Percentiles rank a stretch among this genome's conserved stretches.
phyloP scores from a whole-genome alignment of 2,888 invertebrate genomes.

The Macrosiphum euphorbiae region DNA sequence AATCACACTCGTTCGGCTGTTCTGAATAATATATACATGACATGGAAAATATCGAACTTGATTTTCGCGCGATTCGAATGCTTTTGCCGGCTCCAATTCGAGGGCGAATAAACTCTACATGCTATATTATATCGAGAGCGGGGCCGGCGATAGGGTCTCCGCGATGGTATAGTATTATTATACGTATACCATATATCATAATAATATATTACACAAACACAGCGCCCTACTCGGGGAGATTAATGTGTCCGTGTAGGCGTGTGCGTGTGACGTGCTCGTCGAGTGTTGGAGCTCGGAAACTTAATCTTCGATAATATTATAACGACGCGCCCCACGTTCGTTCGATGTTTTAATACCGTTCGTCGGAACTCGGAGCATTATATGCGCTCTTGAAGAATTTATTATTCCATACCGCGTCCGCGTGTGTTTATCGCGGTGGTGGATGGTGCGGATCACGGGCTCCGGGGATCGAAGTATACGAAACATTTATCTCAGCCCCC shows the following conservation, averaged over 20 bases:
- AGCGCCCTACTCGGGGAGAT: background rate
- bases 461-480: background rate
- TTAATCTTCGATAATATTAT: conserved; percentile 12
- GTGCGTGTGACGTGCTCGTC: background rate
- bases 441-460: background rate
- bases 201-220: background rate
- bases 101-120: background rate
- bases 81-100: background rate
- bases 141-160: background rate
- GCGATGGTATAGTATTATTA: background rate
- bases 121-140: background rate
- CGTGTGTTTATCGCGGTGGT: background rate
- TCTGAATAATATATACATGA: no score
- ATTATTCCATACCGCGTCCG: background rate
- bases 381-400: background rate
- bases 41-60: background rate
- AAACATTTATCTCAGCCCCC: background rate
- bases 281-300: background rate
- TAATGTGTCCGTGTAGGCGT: background rate
- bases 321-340: background rate
- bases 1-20: no score
- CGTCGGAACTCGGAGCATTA: background rate
- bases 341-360: conserved; percentile 5
- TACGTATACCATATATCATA: background rate
- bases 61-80: background rate